These are phyloP conservation scores for Bolinopsis microptera DNA, from an alignment of 37 sponge, comb jelly and placozoan species.

Conservation along the genomic window DNA sequence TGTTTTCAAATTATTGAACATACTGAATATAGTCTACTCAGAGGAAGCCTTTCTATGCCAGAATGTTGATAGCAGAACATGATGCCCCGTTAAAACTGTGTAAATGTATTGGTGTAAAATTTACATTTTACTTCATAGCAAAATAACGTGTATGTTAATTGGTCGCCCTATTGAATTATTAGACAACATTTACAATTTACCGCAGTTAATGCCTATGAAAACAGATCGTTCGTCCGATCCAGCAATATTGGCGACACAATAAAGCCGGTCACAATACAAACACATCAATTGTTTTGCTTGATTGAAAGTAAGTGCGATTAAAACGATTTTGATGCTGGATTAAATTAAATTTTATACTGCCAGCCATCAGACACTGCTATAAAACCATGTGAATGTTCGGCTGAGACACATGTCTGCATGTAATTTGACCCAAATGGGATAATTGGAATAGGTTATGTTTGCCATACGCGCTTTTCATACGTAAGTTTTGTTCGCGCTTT, in stretches of 20 bases:
- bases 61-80: not conserved
- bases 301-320: no score
- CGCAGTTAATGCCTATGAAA: not conserved
- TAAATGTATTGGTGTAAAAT: not conserved
- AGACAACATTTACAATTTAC: not conserved
- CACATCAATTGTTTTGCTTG: no score
- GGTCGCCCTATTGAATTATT: not conserved
- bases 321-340: no score
- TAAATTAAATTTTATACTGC: not conserved
- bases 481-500: not conserved
- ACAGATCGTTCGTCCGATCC: not conserved
- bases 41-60: not conserved
- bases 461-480: not conserved
- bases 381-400: not conserved
- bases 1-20: not conserved
- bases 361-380: not conserved
- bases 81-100: not conserved
- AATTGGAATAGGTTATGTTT: not conserved
- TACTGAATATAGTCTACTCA: not conserved
- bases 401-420: slow-evolving; percentile 5
- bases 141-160: not conserved
- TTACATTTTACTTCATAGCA: not conserved
- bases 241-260: no score
- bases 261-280: no score
- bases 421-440: not conserved